These are phyloP conservation scores for Trichopria drosophilae DNA, from an alignment of 2,888 invertebrate genomes.

Conservation along the genomic window DNA sequence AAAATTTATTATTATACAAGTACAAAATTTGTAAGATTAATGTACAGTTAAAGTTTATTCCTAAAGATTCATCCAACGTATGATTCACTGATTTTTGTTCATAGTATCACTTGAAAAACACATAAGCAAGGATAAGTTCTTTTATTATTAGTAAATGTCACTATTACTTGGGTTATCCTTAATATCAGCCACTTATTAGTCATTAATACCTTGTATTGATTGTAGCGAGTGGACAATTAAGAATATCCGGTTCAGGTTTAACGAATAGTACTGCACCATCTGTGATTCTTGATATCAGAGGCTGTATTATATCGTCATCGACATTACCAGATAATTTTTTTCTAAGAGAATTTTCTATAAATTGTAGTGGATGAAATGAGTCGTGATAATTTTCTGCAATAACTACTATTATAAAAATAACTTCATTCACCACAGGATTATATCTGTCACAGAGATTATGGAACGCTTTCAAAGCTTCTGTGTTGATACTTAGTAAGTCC, in stretches of 20 bases:
- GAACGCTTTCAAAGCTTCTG: slow-evolving; percentile 57
- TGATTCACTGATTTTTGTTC: too few relatives aligned
- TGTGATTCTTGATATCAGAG: slow-evolving; percentile 60
- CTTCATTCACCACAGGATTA: slow-evolving; percentile 58
- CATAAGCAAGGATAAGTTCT: too few relatives aligned
- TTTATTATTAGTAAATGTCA: too few relatives aligned
- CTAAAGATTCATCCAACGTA: too few relatives aligned
- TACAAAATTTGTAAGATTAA: too few relatives aligned
- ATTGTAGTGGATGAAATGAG: slow-evolving; percentile 35
- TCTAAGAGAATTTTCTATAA: slow-evolving; percentile 52
- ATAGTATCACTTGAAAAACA: too few relatives aligned
- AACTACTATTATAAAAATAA: slow-evolving; percentile 59
- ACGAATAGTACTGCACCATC: slow-evolving; percentile 52
- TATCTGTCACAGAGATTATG: slow-evolving; percentile 65
- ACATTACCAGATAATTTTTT: slow-evolving; percentile 53
- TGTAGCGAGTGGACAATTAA: slow-evolving; percentile 32
- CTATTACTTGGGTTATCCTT: too few relatives aligned
- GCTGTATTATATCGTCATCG: slow-evolving; percentile 55
- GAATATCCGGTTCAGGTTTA: slow-evolving; percentile 40
- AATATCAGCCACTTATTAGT: too few relatives aligned
- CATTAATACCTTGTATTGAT: too few relatives aligned
- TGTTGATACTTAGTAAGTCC: slow-evolving; percentile 46
- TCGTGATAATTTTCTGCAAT: slow-evolving; percentile 44
- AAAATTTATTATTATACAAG: too few relatives aligned
- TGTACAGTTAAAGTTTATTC: too few relatives aligned